A percentile compares a stretch with the other conserved stretches of the same genome.
phyloP scores from a whole-genome alignment of 2,797 vertebrate species.

The Buphagus erythrorhynchus region DNA sequence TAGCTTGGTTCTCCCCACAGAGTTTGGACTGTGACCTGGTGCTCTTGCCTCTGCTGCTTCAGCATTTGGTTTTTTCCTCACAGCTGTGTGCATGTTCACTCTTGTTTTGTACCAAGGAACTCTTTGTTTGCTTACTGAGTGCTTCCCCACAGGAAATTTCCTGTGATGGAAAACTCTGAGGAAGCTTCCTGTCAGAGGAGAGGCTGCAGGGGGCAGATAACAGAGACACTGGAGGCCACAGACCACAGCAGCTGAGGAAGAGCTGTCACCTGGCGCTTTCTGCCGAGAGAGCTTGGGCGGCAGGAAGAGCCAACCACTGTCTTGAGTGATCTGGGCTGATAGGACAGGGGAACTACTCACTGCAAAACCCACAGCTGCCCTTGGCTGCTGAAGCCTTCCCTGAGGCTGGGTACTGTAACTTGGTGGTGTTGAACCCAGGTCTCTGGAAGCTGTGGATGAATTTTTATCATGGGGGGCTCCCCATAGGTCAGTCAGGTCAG shows the following conservation, averaged over 20 bases:
- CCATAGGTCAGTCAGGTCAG: neutral
- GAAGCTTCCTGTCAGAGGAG: constrained; percentile 77
- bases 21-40: neutral
- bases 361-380: neutral
- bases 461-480: neutral
- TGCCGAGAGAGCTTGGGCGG: neutral
- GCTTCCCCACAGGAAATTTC: constrained; percentile 84
- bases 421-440: neutral
- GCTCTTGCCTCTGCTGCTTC: neutral
- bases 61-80: neutral
- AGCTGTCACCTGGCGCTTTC: neutral
- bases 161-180: constrained; percentile 75
- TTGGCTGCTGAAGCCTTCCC: neutral
- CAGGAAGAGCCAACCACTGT: constrained; percentile 16
- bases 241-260: constrained; percentile 15
- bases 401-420: neutral
- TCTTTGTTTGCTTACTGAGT: constrained; percentile 69
- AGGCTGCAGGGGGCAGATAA: constrained; percentile 76
- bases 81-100: neutral
- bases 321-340: neutral
- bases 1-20: neutral
- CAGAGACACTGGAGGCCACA: neutral
- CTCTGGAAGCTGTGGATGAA: neutral
- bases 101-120: constrained; percentile 28
- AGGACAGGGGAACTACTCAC: neutral